Percentiles rank a stretch among this genome's conserved stretches.
Evolutionary conservation across 2,888 invertebrate genomes (phyloP).

Genomic region (Nomada lathburiana): DNA sequence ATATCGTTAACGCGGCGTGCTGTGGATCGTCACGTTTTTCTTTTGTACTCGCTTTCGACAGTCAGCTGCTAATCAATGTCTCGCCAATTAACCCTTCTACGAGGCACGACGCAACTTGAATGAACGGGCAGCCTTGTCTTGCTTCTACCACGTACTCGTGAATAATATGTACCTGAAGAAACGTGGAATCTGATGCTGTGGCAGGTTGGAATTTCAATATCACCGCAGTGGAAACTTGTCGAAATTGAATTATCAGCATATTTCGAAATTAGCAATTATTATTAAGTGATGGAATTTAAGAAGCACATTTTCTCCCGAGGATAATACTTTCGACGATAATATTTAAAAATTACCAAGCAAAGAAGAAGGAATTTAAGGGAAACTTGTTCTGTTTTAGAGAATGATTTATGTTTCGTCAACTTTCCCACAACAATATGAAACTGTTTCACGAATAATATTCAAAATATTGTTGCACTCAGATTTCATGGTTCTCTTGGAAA

Average conservation of each 20-base stretch:
- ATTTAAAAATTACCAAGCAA: no score
- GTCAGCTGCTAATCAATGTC: constrained; percentile 1
- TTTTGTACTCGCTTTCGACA: constrained; percentile 21
- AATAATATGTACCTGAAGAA: not conserved
- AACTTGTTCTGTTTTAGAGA: no score
- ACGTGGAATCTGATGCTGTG: constrained; percentile 6
- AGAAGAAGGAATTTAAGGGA: no score
- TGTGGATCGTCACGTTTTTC: constrained; percentile 11
- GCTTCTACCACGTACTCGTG: not conserved
- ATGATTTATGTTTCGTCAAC: not conserved
- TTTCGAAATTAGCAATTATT: not conserved
- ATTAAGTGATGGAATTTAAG: no score
- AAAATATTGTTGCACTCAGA: not conserved
- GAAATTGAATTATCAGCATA: not conserved
- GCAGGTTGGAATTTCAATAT: not conserved
- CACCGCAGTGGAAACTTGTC: not conserved
- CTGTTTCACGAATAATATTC: not conserved
- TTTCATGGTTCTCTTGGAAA: not conserved
- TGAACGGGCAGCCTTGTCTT: not conserved
- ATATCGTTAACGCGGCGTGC: constrained; percentile 35
- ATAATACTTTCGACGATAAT: no score
- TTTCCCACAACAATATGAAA: not conserved
- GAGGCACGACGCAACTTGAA: not conserved
- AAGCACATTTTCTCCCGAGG: no score
- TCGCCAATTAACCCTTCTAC: constrained; percentile 6